A percentile compares a stretch with the other conserved stretches of the same genome.
phyloP scores from a whole-genome alignment of 2,113 vertebrate genomes.

The Chaenogobius annularis region DNA sequence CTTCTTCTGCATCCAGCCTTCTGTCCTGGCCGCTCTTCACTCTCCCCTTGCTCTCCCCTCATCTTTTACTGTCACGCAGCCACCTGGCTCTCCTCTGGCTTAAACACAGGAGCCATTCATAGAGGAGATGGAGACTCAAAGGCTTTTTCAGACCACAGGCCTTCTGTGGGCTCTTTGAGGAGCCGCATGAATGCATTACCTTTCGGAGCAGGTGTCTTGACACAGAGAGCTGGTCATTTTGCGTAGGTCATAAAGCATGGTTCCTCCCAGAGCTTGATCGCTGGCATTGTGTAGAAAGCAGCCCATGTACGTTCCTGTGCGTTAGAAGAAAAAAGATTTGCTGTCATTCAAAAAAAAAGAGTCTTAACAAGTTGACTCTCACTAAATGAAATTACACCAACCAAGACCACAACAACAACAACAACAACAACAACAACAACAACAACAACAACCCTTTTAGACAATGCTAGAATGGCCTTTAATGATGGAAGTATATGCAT shows the following conservation, averaged over 20 bases:
- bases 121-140: constrained; percentile 49
- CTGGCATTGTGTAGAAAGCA: constrained; percentile 86
- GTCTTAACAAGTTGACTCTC: neutral
- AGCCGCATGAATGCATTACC: constrained; percentile 76
- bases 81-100: constrained; percentile 68
- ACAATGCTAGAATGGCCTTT: neutral
- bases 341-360: neutral
- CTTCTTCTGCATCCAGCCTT: constrained; percentile 55
- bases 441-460: neutral
- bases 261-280: constrained; percentile 87
- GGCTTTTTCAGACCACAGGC: constrained; percentile 64
- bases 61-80: constrained; percentile 68
- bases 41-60: constrained; percentile 36
- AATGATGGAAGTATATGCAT: neutral
- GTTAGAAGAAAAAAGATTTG: constrained; percentile 11
- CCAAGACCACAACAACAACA: neutral
- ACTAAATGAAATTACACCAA: neutral
- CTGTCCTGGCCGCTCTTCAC: constrained; percentile 55
- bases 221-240: constrained; percentile 95
- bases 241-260: constrained; percentile 92
- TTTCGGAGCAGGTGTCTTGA: constrained; percentile 93
- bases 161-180: constrained; percentile 56
- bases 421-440: too few relatives aligned
- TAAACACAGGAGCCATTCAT: constrained; percentile 72
- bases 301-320: constrained; percentile 85